Evolutionary conservation across 2,797 vertebrate species (phyloP), one percentile per base, ranked within the genome.

Genomic region (Chelon labrosus): DNA sequence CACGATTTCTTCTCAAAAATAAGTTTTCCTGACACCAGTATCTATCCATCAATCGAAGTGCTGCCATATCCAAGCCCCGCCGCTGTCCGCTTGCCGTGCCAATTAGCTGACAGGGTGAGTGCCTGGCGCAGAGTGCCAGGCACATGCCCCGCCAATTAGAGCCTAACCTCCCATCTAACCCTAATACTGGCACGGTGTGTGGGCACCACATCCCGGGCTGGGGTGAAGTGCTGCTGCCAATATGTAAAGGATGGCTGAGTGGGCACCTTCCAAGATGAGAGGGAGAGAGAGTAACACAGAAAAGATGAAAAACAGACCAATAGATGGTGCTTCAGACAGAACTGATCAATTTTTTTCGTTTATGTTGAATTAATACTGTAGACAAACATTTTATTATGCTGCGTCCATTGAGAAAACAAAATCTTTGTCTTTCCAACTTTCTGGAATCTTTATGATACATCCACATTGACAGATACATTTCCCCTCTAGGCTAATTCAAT

Each of bases 21-120:
- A 87, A 76, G 87, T 88, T 88, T 90, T 82, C 83, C 79, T 83
- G 90, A 93, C 90, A 89, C 88, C 73, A 73, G 87, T 80, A 87
- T 81, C 87, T 81, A 91, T 91, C 92, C 88, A 94, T 95, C 95
- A 94, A 91, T 90, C 68, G 82, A 75, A 83, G 59, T 14, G 12
- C 70, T 65, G 75, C 74, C 1, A 19, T 54, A 61, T 65, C 81
- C 80, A 57, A 7, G 85, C 75, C 68, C 73, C 22, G 47, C 70
- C 39, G 77, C 77, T 73, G 86, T 82, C 71, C 78, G 84, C 79
- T 77, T 57, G 59, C 79, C 25, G 86, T 88, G 94, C 93, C 95
- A 95, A 95, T 95, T 93, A 96, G 91, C 85, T 82, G 91, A 88
- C 55, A 70, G 87, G 90, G 90, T 92, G 89, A 91, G 77, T 65